These are phyloP conservation scores for Mythimna impura DNA, from an alignment of 2,888 invertebrate species.

Conservation along the genomic window DNA sequence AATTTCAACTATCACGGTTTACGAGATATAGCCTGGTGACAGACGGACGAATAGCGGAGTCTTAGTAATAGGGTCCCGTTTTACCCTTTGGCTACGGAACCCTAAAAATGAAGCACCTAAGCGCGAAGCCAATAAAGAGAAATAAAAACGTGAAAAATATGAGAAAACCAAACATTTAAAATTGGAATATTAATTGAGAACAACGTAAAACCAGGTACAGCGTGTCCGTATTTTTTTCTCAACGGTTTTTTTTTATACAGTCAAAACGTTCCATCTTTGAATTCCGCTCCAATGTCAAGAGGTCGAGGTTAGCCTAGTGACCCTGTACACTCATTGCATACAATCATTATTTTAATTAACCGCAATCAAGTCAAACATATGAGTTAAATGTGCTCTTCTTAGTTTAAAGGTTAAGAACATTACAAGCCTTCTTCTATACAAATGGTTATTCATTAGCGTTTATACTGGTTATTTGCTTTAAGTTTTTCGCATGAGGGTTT, in stretches of 20 bases:
- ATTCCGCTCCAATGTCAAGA: conserved; percentile 51
- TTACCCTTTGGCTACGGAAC: no score
- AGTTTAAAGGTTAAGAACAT: conserved; percentile 44
- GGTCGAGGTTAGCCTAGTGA: conserved; percentile 45
- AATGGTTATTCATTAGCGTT: conserved; percentile 12
- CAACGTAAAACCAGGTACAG: background rate
- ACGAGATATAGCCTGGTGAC: no score
- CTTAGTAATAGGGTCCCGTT: no score
- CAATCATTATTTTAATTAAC: conserved; percentile 47
- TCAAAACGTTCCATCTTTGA: conserved; percentile 27
- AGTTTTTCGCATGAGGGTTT: background rate
- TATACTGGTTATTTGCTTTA: background rate
- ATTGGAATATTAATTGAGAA: background rate
- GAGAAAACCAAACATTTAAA: background rate
- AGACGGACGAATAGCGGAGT: no score
- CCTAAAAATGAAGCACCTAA: no score
- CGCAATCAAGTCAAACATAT: conserved; percentile 42
- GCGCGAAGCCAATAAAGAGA: background rate
- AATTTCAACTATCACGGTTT: no score
- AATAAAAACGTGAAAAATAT: background rate
- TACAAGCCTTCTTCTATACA: conserved; percentile 14
- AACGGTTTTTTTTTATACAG: background rate
- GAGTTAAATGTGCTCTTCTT: conserved; percentile 29
- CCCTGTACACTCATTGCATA: conserved; percentile 41
- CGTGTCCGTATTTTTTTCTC: background rate